Conservation (phyloP, 1,140 invertebrate genomes). For the Drosophila gunungcola region DNA sequence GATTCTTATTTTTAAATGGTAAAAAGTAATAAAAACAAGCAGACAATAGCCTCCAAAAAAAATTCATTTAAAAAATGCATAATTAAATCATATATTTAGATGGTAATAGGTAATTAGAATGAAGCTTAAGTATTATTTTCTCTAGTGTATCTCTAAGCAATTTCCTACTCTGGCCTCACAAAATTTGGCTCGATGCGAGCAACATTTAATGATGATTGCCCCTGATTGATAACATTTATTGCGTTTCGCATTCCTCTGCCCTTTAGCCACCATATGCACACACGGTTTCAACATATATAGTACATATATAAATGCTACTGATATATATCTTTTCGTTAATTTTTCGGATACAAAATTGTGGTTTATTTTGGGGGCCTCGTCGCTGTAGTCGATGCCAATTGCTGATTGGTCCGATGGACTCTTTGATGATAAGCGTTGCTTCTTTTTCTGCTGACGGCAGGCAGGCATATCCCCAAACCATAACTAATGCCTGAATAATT, state of each 20-base stretch:
- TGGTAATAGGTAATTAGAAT: too few species aligned
- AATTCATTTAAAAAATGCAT: too few species aligned
- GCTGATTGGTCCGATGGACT: constrained; percentile 70
- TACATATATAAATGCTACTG: background rate
- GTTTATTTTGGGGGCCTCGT: constrained; percentile 53
- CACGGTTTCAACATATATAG: background rate
- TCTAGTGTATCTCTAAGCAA: background rate
- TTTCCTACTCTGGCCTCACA: background rate
- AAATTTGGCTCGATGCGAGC: constrained; percentile 2
- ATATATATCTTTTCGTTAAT: constrained; percentile 34
- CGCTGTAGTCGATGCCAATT: constrained; percentile 60
- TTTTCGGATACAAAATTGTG: constrained; percentile 40
- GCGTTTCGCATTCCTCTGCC: constrained; percentile 20
- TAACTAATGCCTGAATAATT: constrained; percentile 51
- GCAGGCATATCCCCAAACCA: background rate
- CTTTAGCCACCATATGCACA: background rate
- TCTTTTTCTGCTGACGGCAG: constrained; percentile 19
- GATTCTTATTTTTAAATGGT: too few species aligned
- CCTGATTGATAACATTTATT: constrained; percentile 72
- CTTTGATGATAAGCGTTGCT: constrained; percentile 70
- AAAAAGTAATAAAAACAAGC: too few species aligned
- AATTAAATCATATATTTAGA: too few species aligned
- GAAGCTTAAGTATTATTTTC: background rate
- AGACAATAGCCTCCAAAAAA: too few species aligned
- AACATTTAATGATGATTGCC: constrained; percentile 76